Percentiles rank a stretch among this genome's conserved stretches.
These are phyloP conservation scores for Amiota communis DNA, from an alignment of 2,888 invertebrate species.

Conservation along the genomic window DNA sequence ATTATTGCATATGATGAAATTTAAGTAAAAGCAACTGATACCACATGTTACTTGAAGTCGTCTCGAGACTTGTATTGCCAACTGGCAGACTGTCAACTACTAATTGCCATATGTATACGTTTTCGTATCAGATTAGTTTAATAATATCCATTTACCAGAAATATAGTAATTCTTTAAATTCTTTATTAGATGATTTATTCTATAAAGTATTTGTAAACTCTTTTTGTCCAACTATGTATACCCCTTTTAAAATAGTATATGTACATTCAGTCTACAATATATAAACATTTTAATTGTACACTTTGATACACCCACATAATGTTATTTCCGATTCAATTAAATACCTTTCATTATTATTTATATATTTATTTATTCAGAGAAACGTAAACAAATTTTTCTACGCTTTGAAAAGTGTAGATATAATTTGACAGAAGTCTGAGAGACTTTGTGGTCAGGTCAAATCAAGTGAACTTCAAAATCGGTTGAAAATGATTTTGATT, in stretches of 20 bases:
- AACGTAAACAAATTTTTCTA: slow-evolving; percentile 33
- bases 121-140: too few species aligned
- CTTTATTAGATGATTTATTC: too few species aligned
- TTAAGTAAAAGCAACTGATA: slow-evolving; percentile 3
- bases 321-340: slow-evolving; percentile 65
- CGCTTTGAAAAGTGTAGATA: too few species aligned
- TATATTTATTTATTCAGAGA: slow-evolving; percentile 54
- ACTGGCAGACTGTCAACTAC: too few species aligned
- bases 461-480: slow-evolving; percentile 9
- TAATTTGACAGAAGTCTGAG: neutral
- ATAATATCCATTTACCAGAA: too few species aligned
- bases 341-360: slow-evolving; percentile 60
- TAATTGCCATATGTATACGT: too few species aligned
- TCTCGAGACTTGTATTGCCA: too few species aligned
- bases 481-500: too few species aligned
- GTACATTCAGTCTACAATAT: neutral
- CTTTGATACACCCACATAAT: slow-evolving; percentile 21
- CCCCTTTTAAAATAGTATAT: neutral
- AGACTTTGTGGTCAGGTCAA: slow-evolving; percentile 34
- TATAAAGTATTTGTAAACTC: too few species aligned
- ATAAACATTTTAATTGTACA: slow-evolving; percentile 10
- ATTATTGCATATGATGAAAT: slow-evolving; percentile 14
- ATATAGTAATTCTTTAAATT: too few species aligned
- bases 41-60: too few species aligned
- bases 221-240: too few species aligned